phyloP scores from a whole-genome alignment of 2,888 invertebrate species.

The Troides aeacus region DNA sequence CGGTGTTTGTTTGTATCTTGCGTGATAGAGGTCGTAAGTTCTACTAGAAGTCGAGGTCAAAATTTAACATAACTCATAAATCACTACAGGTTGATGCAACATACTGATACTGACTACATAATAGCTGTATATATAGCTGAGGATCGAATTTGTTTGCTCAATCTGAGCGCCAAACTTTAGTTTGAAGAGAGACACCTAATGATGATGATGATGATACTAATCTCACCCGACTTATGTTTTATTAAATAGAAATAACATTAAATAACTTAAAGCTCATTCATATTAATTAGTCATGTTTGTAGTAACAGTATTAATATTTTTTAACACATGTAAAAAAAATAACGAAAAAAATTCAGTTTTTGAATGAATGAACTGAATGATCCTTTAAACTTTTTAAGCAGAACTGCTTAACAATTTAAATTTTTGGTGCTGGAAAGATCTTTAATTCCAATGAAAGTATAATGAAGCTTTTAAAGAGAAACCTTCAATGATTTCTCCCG shows the following conservation, averaged over 20 bases:
- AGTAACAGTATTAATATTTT: neutral
- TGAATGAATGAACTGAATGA: neutral
- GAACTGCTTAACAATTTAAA: neutral
- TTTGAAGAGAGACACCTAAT: too few species aligned
- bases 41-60: neutral
- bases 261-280: neutral
- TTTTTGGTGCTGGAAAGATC: neutral
- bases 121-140: too few species aligned
- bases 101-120: neutral
- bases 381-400: neutral
- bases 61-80: neutral
- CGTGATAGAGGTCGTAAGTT: constrained; percentile 1
- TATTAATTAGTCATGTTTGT: neutral
- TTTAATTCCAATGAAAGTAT: neutral
- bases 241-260: neutral
- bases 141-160: too few species aligned
- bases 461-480: constrained; percentile 1
- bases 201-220: neutral
- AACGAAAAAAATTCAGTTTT: too few species aligned
- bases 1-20: neutral
- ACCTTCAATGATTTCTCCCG: neutral
- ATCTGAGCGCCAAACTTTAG: too few species aligned
- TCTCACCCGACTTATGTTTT: neutral
- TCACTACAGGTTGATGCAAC: neutral
- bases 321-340: too few species aligned